Percentiles rank a stretch among this genome's conserved stretches.
Evolutionary conservation across 1,140 invertebrate genomes (phyloP).

Genomic region (Penaeus vannamei): DNA sequence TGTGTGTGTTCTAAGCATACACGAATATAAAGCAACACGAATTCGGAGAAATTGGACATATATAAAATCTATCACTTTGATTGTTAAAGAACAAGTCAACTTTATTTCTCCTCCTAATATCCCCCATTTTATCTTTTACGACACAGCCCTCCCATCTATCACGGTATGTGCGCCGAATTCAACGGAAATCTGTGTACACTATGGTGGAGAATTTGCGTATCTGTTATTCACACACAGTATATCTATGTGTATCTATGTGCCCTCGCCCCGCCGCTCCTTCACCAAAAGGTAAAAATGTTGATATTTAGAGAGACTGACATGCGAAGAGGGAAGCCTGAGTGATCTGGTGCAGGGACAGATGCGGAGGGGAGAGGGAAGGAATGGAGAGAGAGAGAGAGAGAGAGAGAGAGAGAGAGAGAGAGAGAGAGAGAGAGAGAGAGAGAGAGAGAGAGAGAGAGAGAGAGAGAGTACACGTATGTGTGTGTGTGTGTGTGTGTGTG

Average conservation of each 20-base stretch:
- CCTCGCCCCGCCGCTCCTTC: no score
- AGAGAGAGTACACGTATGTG: no score
- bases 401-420: constrained; percentile 28
- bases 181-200: no score
- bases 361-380: background rate
- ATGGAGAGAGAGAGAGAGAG: background rate
- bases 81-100: background rate
- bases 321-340: background rate
- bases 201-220: no score
- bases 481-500: no score
- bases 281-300: constrained; percentile 2
- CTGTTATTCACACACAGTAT: no score
- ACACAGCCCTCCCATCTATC: no score
- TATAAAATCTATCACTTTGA: background rate
- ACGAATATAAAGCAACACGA: background rate
- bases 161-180: no score
- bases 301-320: background rate
- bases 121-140: no score
- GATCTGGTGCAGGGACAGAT: background rate
- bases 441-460: no score
- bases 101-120: background rate
- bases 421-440: constrained; percentile 16
- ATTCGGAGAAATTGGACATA: background rate
- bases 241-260: no score
- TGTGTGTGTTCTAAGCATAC: background rate